Evolutionary conservation across 2,113 vertebrate genomes (phyloP).

Genomic region (Cinclus cinclus): DNA sequence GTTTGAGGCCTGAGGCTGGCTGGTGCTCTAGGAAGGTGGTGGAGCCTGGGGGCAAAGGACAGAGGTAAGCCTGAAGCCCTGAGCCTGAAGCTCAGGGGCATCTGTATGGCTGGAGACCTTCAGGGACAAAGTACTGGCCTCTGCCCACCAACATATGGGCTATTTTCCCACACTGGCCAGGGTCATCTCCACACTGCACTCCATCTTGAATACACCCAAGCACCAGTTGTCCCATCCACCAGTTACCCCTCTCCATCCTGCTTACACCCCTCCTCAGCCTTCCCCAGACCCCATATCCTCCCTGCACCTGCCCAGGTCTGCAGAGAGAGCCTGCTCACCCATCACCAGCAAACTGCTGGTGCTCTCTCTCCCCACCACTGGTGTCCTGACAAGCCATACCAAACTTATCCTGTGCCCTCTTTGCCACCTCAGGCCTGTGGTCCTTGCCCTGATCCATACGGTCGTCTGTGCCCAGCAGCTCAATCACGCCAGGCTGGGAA

Average conservation of each 20-base stretch:
- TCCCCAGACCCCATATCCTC: not conserved
- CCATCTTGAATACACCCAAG: not conserved
- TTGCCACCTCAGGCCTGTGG: not conserved
- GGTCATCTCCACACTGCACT: not conserved
- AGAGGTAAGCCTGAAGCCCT: not conserved
- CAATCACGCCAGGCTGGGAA: constrained; percentile 61
- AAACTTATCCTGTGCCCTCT: not conserved
- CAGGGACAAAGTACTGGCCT: not conserved
- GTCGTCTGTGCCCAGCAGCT: constrained; percentile 65
- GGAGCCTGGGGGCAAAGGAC: not conserved
- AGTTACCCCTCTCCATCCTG: not conserved
- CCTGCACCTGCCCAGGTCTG: not conserved
- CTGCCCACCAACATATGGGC: not conserved
- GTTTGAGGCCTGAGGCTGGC: not conserved
- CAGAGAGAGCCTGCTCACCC: not conserved
- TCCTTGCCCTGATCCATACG: rapidly evolving
- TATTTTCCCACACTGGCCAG: not conserved
- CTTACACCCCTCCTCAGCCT: not conserved
- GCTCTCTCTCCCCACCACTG: not conserved
- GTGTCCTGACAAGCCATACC: not conserved
- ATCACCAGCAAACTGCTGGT: not conserved
- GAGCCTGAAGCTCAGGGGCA: not conserved
- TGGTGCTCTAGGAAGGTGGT: not conserved
- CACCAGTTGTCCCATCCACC: not conserved
- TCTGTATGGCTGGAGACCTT: not conserved